Base-by-base conservation (phyloP, 30 jellyfish, hydroid and myxozoan genomes). In the Haliclystus octoradiatus region DNA sequence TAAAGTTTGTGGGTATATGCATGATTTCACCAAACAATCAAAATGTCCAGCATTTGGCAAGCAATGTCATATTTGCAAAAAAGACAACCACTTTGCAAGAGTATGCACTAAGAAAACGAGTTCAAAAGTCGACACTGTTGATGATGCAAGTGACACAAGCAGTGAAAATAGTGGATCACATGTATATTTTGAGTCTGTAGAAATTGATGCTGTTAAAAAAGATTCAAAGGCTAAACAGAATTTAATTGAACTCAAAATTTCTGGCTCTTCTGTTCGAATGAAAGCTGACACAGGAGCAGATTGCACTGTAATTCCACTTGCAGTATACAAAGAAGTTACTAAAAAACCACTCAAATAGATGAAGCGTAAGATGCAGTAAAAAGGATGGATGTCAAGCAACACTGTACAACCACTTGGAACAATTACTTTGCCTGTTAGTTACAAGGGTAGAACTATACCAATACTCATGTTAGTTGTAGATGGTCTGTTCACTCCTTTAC, bases 351-450 rank as follows among this genome's bases (percentile, higher is more conserved):
- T 40, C 23, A 24, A 67, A 22, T 30, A 30, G 31, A 67, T 67
- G 13, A 13, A 67, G 19, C 75, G 49, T n/a, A n/a, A n/a, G n/a
- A n/a, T n/a, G 49, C 79, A 73, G 73, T 73, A 34, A 49, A 47
- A 69, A 69, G 79, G 51, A 49, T 69, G 73, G 79, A 73, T 69
- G 40, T 62, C 79, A 62, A 49, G 49, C 50, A 69, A 35, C 27
- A 73, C 79, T 34, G 51, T 69, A 34, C 79, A 69, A 26, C 79
- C 79, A 2, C 50, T 34, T 3, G 74, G 74, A 13, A 34, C 28
- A 34, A 49, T 69, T 25, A n/a, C n/a, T n/a, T n/a, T n/a, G n/a
- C n/a, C n/a, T n/a, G n/a, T n/a, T n/a, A n/a, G n/a, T n/a, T n/a
- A n/a, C n/a, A n/a, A n/a, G n/a, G n/a, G n/a, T n/a, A n/a, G n/a